Conservation (phyloP, 1,140 invertebrate species). For the Proales similis region DNA sequence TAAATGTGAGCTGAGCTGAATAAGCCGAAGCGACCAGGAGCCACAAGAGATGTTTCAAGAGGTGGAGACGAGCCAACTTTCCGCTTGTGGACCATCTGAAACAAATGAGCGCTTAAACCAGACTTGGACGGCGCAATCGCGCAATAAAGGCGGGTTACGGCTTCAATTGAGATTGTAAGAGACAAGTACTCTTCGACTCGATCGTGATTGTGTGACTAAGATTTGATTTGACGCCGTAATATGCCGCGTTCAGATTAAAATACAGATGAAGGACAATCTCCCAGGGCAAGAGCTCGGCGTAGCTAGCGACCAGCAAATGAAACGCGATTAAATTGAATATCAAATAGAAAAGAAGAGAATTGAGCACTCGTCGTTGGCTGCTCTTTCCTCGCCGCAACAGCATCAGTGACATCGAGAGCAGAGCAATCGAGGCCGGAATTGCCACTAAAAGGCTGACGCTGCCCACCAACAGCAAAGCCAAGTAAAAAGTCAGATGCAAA, state of each 20-base stretch:
- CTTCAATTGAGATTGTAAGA: no score
- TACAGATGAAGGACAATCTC: slow-evolving; percentile 15
- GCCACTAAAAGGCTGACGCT: no score
- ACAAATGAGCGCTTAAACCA: not conserved
- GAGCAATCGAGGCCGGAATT: no score
- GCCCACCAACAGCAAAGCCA: no score
- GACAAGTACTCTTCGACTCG: not conserved
- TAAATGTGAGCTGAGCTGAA: slow-evolving; percentile 24
- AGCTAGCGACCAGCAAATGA: slow-evolving; percentile 10
- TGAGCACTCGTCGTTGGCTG: no score
- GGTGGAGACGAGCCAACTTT: not conserved
- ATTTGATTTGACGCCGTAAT: slow-evolving; percentile 8
- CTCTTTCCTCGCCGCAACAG: no score
- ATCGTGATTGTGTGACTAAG: not conserved
- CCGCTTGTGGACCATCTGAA: not conserved
- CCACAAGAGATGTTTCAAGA: slow-evolving; percentile 19
- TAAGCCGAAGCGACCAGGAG: slow-evolving; percentile 11
- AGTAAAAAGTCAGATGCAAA: no score
- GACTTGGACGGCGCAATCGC: not conserved
- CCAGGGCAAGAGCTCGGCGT: slow-evolving; percentile 30
- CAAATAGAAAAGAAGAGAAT: no score
- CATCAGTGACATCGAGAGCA: no score
- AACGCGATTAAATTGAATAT: slow-evolving; percentile 15
- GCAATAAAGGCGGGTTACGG: slow-evolving; percentile 4
- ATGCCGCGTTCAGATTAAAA: slow-evolving; percentile 12